phyloP scores from a whole-genome alignment of 2,797 vertebrate species.

The Chaetodon trifasciatus region DNA sequence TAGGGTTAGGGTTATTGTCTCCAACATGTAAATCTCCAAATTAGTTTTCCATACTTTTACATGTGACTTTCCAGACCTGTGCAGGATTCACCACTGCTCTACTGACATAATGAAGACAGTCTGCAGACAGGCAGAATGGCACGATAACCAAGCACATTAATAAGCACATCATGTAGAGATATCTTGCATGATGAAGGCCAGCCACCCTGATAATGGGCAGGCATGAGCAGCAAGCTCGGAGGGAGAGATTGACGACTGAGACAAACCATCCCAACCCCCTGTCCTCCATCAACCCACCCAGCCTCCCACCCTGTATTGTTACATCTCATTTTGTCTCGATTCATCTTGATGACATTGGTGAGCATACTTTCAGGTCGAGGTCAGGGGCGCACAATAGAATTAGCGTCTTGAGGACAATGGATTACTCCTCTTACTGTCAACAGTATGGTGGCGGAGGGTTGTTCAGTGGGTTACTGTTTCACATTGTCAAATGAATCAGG shows the following conservation, averaged over 20 bases:
- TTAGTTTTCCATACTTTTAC: neutral
- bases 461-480: conserved; percentile 41
- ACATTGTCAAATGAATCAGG: conserved; percentile 40
- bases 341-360: conserved; percentile 70
- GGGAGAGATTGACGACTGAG: conserved; percentile 49
- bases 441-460: conserved; percentile 16
- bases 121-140: conserved; percentile 9
- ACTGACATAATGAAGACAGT: conserved; percentile 30
- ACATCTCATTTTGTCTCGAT: conserved; percentile 73
- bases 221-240: conserved; percentile 41
- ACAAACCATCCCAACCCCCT: conserved; percentile 13
- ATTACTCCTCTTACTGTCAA: conserved; percentile 55
- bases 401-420: conserved; percentile 67
- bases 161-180: conserved; percentile 58
- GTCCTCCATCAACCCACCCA: conserved; percentile 10
- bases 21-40: neutral
- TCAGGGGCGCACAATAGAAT: conserved; percentile 67
- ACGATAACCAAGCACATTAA: conserved; percentile 54
- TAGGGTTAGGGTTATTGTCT: neutral
- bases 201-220: conserved; percentile 58
- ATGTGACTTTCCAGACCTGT: neutral
- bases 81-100: neutral
- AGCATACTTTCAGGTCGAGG: conserved; percentile 59
- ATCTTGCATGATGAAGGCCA: conserved; percentile 60
- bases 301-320: conserved; percentile 43